Base-by-base conservation (phyloP, 1,140 invertebrate genomes). In the Wasmannia auropunctata region DNA sequence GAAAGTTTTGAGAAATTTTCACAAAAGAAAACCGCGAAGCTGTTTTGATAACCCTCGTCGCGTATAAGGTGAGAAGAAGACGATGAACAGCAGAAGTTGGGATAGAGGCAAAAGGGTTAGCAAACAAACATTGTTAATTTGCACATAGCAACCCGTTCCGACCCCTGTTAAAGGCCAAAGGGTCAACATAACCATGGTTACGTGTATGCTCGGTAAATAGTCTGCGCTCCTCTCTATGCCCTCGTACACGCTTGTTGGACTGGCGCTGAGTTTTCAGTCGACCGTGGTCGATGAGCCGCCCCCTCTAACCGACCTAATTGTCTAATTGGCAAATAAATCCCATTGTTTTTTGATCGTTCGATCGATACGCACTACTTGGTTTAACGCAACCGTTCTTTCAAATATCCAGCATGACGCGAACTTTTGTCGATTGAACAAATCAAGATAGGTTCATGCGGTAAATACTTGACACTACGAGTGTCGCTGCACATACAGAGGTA, bases 91-190 rank as follows among this genome's bases (percentile, higher is more conserved):
- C 62, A 63, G 22, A 65, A 70, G 76, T 86, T 69, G 80, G 85
- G 89, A 76, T 76, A 65, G 65, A 60, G 62, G 60, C 85, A 88
- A 94, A 67, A 93, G 92, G 93, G 92, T 93, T 93, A 83, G 69
- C 86, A 91, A 87, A 91, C 88, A 94, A 94, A 94, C 94, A 94
- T 94, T 93, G 92, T 94, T 94, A 94, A 94, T 94, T 94, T 91
- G 91, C 89, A 92, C 89, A 90, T 86, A 87, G 89, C 88, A 90
- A 88, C 83, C 86, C 49, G 91, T 88, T 34, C 22, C 49, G n/a
- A 63, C 6, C 43, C 51, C n/a, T n/a, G 85, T 87, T 85, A 70
- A 72, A 88, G 91, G 88, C 89, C 88, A 91, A 93, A 94, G 93
- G 92, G 94, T 94, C 93, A 94, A 94, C 93, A 94, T 92, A 92